phyloP scores from a whole-genome alignment of 2,113 vertebrate species.

The Charina bottae region DNA sequence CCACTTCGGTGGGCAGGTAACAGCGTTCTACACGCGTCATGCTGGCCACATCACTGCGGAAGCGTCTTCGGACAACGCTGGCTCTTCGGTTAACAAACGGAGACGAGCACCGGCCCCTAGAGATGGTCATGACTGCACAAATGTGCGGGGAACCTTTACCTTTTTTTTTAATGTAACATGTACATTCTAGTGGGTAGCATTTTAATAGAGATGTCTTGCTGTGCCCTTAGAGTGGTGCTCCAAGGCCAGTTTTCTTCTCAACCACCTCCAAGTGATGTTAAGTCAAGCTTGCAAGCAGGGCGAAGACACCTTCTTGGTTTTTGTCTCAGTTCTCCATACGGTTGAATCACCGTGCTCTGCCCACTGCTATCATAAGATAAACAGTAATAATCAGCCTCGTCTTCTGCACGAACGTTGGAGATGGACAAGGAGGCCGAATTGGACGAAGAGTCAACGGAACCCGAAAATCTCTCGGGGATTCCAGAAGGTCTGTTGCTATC shows the following conservation, averaged over 20 bases:
- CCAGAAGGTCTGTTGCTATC: background rate
- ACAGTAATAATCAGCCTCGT: background rate
- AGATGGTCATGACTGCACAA: too few species aligned
- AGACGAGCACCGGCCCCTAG: too few species aligned
- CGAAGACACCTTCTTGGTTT: background rate
- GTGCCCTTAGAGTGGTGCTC: background rate
- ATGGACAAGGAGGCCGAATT: conserved; percentile 38
- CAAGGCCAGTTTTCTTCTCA: background rate
- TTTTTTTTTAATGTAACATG: too few species aligned
- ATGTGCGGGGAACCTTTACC: too few species aligned
- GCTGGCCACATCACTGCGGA: too few species aligned
- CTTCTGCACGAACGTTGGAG: background rate
- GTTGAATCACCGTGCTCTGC: background rate
- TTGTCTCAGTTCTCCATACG: conserved; percentile 8
- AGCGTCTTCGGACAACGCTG: too few species aligned
- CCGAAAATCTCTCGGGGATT: conserved; percentile 35
- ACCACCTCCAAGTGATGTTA: fast-evolving
- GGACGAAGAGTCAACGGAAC: conserved; percentile 20
- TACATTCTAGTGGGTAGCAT: too few species aligned
- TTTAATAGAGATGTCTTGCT: too few species aligned
- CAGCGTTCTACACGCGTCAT: too few species aligned
- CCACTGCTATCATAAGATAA: fast-evolving
- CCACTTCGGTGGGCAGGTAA: too few species aligned
- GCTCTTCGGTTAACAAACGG: too few species aligned
- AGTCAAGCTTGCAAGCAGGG: fast-evolving